Base-by-base conservation (phyloP, 2,888 invertebrate species). In the Tetanocera ferruginea region DNA sequence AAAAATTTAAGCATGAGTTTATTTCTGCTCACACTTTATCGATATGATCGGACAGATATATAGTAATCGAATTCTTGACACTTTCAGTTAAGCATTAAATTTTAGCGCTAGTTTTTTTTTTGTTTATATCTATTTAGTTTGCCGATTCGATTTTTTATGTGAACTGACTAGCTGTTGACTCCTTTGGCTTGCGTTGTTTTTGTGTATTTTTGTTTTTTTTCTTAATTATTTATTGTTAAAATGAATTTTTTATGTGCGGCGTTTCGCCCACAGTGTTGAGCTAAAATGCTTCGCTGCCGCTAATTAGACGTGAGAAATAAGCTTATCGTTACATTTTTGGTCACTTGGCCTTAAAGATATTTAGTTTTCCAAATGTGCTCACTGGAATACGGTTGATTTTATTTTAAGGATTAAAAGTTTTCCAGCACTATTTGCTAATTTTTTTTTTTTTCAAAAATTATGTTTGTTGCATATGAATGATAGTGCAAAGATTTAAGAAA, bases 321-420 rank as follows among this genome's bases (percentile, higher is more conserved):
- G 14, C 25, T 37, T n/a, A 69, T 23, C 69, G 67, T 67, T 31
- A 67, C 25, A n/a, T 43, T 55, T 55, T 55, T 60, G 71, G 55
- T 19, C 71, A 71, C 67, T 67, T 67, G 19, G 67, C 17, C 64
- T 34, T 60, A 28, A 60, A 60, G 60, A 49, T 57, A 70, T 83
- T 86, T 83, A 86, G 87, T 86, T 83, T 84, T 85, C 84, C 84
- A 83, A 86, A 83, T 86, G 84, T 82, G 82, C 79, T 83, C 84
- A 82, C 81, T 81, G 82, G 79, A 83, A 82, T 81, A 83, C 72
- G 81, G 66, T 76, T 66, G 67, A 25, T 60, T 57, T 72, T 9
- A 43, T 43, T n/a, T n/a, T 3, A 43, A 43, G 43, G 43, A 43
- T 43, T 43, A 43, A 43, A 3, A 43, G 43, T 14, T 43, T 14